phyloP scores from a whole-genome alignment of 2,797 vertebrate species.

The Eulemur albifrons region DNA sequence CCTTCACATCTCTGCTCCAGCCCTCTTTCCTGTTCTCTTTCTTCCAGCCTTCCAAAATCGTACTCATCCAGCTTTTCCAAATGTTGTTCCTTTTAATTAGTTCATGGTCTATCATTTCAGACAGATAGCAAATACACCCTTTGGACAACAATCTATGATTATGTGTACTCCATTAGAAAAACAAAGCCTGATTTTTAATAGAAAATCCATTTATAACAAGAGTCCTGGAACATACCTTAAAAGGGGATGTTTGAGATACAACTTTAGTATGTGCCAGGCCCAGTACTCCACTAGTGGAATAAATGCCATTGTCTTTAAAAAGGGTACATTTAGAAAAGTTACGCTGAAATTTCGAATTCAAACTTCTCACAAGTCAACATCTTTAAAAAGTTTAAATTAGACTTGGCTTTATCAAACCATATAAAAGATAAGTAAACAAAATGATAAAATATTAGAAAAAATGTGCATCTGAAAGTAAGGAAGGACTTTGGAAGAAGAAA shows the following conservation, averaged over 20 bases:
- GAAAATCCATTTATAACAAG: constrained; percentile 30
- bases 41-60: constrained; percentile 8
- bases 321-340: neutral
- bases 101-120: neutral
- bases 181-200: neutral
- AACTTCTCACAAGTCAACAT: neutral
- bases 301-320: neutral
- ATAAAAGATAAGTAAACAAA: neutral
- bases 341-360: neutral
- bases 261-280: neutral
- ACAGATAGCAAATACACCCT: neutral
- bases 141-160: neutral
- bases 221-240: neutral
- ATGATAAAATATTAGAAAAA: neutral
- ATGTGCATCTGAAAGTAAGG: neutral
- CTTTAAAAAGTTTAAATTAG: neutral
- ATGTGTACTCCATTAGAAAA: neutral
- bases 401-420: neutral
- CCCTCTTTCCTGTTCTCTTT: neutral
- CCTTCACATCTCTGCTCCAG: neutral
- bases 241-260: neutral
- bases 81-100: neutral
- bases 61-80: neutral
- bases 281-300: neutral
- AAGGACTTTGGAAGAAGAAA: neutral